Evolutionary conservation across 2,888 invertebrate species (phyloP).

Genomic region (Teleogryllus oceanicus): DNA sequence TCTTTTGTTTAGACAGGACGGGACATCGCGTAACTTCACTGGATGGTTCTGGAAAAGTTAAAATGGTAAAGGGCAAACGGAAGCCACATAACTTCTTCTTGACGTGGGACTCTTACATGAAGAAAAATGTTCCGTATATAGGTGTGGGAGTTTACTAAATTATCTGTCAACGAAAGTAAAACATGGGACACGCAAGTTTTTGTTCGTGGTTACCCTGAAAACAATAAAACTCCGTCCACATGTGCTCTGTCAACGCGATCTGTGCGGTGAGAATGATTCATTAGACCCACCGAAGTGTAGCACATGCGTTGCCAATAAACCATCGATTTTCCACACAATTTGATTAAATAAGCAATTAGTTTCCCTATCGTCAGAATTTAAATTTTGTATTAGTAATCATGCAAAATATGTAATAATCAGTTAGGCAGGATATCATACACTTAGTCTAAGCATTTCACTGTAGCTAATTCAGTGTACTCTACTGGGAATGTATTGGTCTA

Average conservation of each 20-base stretch:
- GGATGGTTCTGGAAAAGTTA: background rate
- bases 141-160: constrained; percentile 18
- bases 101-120: background rate
- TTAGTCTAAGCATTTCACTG: too few relatives aligned
- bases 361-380: too few relatives aligned
- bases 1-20: background rate
- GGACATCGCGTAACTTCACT: background rate
- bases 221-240: background rate
- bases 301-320: too few relatives aligned
- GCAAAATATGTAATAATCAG: too few relatives aligned
- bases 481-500: too few relatives aligned
- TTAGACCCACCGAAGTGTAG: background rate
- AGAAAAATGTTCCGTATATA: background rate
- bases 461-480: too few relatives aligned
- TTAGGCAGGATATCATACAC: too few relatives aligned
- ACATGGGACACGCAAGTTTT: background rate
- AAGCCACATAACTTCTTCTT: background rate
- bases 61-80: constrained; percentile 6
- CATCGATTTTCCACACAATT: too few relatives aligned
- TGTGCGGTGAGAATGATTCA: background rate
- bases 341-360: too few relatives aligned
- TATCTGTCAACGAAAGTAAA: constrained; percentile 12
- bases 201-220: background rate
- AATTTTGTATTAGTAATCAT: too few relatives aligned
- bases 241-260: too few relatives aligned